phyloP scores from a whole-genome alignment of 2,888 invertebrate genomes.

The Platycnemis pennipes region DNA sequence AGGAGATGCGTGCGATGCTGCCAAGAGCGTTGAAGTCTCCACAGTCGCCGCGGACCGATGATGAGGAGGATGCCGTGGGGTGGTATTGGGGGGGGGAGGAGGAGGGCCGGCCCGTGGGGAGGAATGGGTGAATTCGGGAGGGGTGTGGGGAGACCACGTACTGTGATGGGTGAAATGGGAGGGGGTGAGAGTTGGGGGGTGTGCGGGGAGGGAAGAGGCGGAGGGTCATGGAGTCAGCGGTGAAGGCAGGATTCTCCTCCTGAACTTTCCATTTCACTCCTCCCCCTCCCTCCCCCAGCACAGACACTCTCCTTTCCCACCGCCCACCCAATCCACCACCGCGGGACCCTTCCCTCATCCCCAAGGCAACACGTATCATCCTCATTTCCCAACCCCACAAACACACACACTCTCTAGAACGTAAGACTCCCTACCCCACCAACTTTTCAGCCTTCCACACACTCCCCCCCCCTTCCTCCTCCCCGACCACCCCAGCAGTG shows the following conservation, averaged over 20 bases:
- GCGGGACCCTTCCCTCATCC: neutral
- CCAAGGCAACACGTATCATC: slow-evolving; percentile 3
- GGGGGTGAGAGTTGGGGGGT: neutral
- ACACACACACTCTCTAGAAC: slow-evolving; percentile 16
- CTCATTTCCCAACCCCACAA: slow-evolving; percentile 20
- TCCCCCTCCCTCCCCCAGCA: neutral
- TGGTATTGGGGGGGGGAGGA: neutral
- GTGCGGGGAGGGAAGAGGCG: neutral
- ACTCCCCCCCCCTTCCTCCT: neutral
- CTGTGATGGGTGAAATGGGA: neutral
- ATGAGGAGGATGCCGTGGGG: too few species aligned
- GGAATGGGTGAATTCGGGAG: neutral
- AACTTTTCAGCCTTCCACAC: neutral
- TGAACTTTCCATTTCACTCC: slow-evolving; percentile 66
- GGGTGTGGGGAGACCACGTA: neutral
- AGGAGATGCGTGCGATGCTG: neutral
- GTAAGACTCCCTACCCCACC: neutral
- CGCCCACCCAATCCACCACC: neutral
- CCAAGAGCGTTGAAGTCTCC: slow-evolving; percentile 23
- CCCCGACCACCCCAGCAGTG: neutral
- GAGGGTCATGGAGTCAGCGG: slow-evolving; percentile 47
- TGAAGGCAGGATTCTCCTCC: slow-evolving; percentile 36
- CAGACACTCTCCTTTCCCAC: slow-evolving; percentile 10
- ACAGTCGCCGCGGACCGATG: neutral
- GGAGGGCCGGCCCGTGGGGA: neutral